These are phyloP conservation scores for Alligator mississippiensis DNA, from an alignment of 2,113 vertebrate species.

Conservation along the genomic window DNA sequence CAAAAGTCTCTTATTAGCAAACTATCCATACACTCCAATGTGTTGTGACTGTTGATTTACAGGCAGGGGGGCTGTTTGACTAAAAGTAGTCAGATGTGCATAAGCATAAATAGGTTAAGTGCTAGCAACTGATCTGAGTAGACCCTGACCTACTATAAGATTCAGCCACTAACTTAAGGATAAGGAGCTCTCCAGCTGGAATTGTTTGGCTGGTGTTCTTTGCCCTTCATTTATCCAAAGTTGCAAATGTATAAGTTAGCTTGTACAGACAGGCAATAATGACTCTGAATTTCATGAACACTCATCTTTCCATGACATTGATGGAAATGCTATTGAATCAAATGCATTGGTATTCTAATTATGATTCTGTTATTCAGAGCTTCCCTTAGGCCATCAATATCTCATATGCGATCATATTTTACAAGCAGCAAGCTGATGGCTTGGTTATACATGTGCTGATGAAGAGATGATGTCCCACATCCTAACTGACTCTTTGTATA, in stretches of 20 bases:
- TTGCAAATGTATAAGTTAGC: conserved; percentile 68
- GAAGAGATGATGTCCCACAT: not conserved
- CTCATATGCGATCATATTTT: conserved; percentile 67
- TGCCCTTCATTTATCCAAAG: conserved; percentile 63
- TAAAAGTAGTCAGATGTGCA: conserved; percentile 53
- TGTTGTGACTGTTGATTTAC: conserved; percentile 40
- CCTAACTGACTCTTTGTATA: conserved; percentile 15
- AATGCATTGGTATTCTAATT: conserved; percentile 63
- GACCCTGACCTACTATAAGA: conserved; percentile 42
- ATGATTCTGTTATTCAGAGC: conserved; percentile 68
- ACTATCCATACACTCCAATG: conserved; percentile 49
- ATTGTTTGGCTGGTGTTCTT: conserved; percentile 65
- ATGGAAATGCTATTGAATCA: conserved; percentile 66
- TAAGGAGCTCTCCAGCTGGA: conserved; percentile 51
- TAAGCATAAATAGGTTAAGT: conserved; percentile 35
- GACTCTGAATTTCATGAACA: conserved; percentile 72
- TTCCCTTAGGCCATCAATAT: conserved; percentile 67
- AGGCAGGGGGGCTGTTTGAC: conserved; percentile 56
- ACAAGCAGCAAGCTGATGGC: conserved; percentile 35
- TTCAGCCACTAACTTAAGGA: conserved; percentile 29
- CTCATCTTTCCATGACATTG: conserved; percentile 67
- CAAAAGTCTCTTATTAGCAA: conserved; percentile 62
- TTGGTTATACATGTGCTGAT: conserved; percentile 32
- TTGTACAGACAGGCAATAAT: conserved; percentile 2
- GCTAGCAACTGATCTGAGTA: conserved; percentile 26